Base-by-base conservation (phyloP, 2,888 invertebrate species). In the Troides aeacus region DNA sequence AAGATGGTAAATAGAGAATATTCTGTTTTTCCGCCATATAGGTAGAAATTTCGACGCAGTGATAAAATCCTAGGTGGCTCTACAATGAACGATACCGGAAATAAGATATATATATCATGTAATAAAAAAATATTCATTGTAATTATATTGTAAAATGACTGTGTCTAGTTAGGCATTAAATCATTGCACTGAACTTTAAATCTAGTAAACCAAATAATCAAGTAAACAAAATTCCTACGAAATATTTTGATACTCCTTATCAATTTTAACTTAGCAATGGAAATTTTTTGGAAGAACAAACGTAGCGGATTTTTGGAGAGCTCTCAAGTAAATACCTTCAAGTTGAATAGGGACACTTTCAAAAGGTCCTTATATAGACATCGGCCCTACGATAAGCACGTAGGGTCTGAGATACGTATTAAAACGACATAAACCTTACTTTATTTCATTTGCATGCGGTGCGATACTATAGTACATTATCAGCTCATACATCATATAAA, bases 261-360 rank as follows among this genome's bases (percentile, higher is more conserved):
- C 24, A 57, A 66, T 62, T 53, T 66, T 66, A 62, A n/a, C 53
- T 58, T 58, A 1, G 39, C n/a, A 23, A 62, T 58, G 69, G 39
- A 69, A 66, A 63, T 59, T 69, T 66, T 63, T 56, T 56, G 62
- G 60, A 39, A n/a, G 24, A 53, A 53, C 24, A 70, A 70, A 66
- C 62, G 63, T 58, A 57, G 62, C 76, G 82, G 80, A 81, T 76
- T 79, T 80, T 81, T 75, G 80, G 84, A 84, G 83, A 83, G 78
- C 79, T 81, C 84, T 85, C 84, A 80, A 86, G 85, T 87, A 88
- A 85, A 86, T 85, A 85, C 81, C 84, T 82, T 82, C 81, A 80
- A 82, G 84, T 84, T 83, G 83, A 85, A 83, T 82, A 82, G 83
- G 82, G 82, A 82, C 81, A 78, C 78, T 81, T 78, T 83, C 82